Evolutionary conservation across 2,888 invertebrate species (phyloP).

Genomic region (Dicyrtoma fusca): DNA sequence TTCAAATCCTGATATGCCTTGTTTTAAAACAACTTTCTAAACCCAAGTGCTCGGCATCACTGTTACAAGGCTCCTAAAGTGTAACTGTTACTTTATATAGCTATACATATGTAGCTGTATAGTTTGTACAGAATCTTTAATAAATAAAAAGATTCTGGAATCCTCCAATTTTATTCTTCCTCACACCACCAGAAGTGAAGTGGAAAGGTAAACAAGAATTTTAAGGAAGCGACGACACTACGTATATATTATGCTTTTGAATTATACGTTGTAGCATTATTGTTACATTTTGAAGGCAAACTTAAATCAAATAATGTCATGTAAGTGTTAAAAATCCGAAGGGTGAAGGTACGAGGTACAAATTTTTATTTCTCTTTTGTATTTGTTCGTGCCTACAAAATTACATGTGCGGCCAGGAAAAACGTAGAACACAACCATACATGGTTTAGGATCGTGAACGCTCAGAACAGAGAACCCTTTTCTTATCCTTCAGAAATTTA

Average conservation of each 20-base stretch:
- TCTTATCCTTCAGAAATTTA: no score
- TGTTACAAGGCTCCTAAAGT: no score
- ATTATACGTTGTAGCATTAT: no score
- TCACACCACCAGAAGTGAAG: slow-evolving; percentile 6
- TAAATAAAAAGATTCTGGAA: not conserved
- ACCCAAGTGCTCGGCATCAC: no score
- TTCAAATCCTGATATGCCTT: no score
- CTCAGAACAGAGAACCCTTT: slow-evolving; percentile 1
- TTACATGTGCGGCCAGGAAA: not conserved
- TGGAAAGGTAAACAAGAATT: slow-evolving; percentile 10
- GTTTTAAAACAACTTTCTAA: no score
- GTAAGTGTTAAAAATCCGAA: slow-evolving; percentile 30
- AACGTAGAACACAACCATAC: no score
- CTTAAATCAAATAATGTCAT: slow-evolving; percentile 27
- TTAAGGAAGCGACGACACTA: not conserved
- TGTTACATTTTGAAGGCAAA: not conserved
- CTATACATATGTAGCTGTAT: no score
- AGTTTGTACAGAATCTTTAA: no score
- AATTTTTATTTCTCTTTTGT: not conserved
- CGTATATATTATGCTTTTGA: not conserved
- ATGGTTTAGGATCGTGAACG: no score
- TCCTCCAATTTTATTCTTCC: slow-evolving; percentile 28
- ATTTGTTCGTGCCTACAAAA: not conserved
- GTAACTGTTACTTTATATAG: no score
- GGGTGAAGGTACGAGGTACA: not conserved